Percentiles rank a stretch among this genome's conserved stretches.
Evolutionary conservation across 1,140 invertebrate species (phyloP).

Genomic region (Tachypleus tridentatus): DNA sequence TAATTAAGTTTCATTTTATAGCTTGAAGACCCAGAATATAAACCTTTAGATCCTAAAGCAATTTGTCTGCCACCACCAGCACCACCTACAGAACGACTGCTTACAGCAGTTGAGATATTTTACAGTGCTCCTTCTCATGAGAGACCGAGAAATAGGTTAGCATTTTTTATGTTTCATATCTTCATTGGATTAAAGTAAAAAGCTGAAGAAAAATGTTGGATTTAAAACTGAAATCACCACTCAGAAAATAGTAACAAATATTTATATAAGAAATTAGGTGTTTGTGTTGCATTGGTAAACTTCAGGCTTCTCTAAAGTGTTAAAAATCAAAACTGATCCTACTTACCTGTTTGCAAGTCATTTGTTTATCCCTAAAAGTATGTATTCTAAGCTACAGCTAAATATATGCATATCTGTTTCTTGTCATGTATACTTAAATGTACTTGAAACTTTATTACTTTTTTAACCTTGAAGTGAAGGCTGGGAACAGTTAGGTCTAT

Average conservation of each 20-base stretch:
- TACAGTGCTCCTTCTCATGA: constrained; percentile 87
- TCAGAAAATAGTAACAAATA: no score
- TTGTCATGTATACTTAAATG: neutral
- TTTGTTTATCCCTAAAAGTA: no score
- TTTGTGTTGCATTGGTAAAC: neutral
- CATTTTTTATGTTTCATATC: constrained; percentile 5
- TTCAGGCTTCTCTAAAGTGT: neutral
- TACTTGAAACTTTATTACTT: constrained; percentile 4
- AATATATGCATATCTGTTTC: no score
- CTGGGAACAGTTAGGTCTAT: constrained; percentile 92
- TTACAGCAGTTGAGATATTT: constrained; percentile 89
- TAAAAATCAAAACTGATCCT: neutral
- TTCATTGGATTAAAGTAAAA: no score
- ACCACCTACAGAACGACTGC: constrained; percentile 77
- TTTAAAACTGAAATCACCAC: no score
- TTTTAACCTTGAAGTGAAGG: constrained; percentile 60
- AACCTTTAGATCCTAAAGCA: constrained; percentile 71
- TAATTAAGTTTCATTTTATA: constrained; percentile 32
- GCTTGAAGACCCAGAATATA: constrained; percentile 81
- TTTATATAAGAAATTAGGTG: no score
- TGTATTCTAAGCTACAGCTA: no score
- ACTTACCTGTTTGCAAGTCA: neutral
- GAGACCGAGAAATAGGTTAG: constrained; percentile 79
- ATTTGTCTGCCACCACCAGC: constrained; percentile 85
- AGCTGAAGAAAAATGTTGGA: no score